Evolutionary conservation across 1,140 invertebrate genomes (phyloP), one percentile per base, ranked within the genome.

Genomic region (Diachasma alloeum): DNA sequence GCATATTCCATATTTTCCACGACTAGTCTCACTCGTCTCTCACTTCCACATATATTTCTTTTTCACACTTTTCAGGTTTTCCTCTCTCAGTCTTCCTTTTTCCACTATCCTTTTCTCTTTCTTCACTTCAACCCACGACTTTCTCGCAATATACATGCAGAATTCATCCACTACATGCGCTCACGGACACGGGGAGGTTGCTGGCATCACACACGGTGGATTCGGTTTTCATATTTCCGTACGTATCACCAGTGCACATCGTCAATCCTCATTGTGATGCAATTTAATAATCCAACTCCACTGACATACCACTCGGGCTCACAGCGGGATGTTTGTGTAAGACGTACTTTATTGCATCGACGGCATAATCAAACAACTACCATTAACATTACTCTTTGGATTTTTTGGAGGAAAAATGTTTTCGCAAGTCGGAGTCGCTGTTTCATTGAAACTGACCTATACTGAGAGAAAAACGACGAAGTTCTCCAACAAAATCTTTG

Each of bases 11-110:
- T 46, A 17, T 68, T 48, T 53, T 74, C 81, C 79, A 76, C 80
- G 77, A 75, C 79, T 78, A 81, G 80, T 80, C 78, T 80, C 75
- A 59, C 66, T 59, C 69, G 63, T 72, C 53, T 76, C 48, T 46
- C 59, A 70, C 78, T 53, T 76, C 11, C 42, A 46, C 26, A 26
- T 75, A 48, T 76, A 63, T 66, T 26, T 69, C 68, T 56, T 70
- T 72, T 72, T 59, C 70, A 24, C 56, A 44, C 19, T 75, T 68
- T 72, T 66, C 59, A 26, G 22, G 24, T 66, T 24, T 66, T 66
- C 15, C 15, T 26, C 48, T n/a, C 15, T 22, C n/a, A n/a, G 13
- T 72, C 24, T 15, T 74, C 39, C 0, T 36, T 44, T 44, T 66
- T 26, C 31, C 59, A 36, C 31, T 31, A 31, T 66, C 13, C 37